Percentiles rank a stretch among this genome's conserved stretches.
Evolutionary conservation across 2,113 vertebrate genomes (phyloP).

Genomic region (Bufo bufo): DNA sequence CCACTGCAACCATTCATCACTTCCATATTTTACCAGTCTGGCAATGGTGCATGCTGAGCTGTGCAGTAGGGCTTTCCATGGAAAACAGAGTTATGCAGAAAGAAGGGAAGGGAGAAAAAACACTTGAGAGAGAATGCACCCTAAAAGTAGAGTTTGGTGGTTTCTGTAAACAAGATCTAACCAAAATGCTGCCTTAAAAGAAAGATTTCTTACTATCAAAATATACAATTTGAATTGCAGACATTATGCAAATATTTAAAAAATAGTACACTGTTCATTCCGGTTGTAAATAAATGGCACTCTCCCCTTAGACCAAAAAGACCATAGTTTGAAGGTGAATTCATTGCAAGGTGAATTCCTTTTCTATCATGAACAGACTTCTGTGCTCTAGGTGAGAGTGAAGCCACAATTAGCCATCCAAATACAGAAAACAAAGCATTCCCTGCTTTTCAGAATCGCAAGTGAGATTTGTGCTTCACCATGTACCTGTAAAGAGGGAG

Average conservation of each 20-base stretch:
- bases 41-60: conserved; percentile 9
- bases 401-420: conserved; percentile 62
- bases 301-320: conserved; percentile 69
- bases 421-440: conserved; percentile 69
- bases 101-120: conserved; percentile 8
- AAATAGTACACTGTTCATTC: conserved; percentile 82
- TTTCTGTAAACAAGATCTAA: conserved; percentile 38
- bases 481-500: conserved; percentile 83
- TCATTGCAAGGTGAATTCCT: conserved; percentile 72
- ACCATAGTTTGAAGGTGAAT: conserved; percentile 72
- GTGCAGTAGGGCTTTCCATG: conserved; percentile 40
- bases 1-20: neutral
- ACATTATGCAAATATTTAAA: conserved; percentile 80
- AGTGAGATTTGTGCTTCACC: conserved; percentile 98
- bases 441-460: conserved; percentile 88
- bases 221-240: conserved; percentile 86
- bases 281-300: conserved; percentile 72
- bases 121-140: conserved; percentile 1
- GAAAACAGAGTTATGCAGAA: conserved; percentile 5
- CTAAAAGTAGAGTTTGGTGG: conserved; percentile 3
- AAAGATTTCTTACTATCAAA: conserved; percentile 73
- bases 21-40: conserved; percentile 3
- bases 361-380: conserved; percentile 68
- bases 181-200: neutral
- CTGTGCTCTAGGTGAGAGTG: conserved; percentile 64